A percentile compares a stretch with the other conserved stretches of the same genome.
These are phyloP conservation scores for Archips crataeganus DNA, from an alignment of 2,888 invertebrate species.

Conservation along the genomic window DNA sequence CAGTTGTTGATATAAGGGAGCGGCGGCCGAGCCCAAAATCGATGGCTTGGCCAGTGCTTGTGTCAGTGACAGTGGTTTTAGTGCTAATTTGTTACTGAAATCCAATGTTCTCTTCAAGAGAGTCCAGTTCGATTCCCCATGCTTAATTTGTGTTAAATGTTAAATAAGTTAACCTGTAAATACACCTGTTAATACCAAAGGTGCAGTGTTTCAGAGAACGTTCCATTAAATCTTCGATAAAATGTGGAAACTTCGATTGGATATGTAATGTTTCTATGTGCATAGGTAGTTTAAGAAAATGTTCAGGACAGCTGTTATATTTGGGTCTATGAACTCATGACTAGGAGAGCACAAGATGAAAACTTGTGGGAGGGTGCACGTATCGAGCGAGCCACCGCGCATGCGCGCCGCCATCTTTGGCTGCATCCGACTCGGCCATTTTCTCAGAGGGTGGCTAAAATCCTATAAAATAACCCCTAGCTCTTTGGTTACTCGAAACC, in stretches of 20 bases:
- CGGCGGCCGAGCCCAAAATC: constrained; percentile 44
- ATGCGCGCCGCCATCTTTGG: constrained; percentile 77
- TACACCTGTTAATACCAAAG: constrained; percentile 1
- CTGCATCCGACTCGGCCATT: constrained; percentile 77
- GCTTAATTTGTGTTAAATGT: constrained; percentile 5
- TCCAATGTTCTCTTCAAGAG: constrained; percentile 17
- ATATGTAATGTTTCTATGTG: background rate
- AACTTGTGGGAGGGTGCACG: constrained; percentile 72
- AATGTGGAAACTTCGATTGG: background rate
- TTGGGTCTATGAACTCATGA: constrained; percentile 24
- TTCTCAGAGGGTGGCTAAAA: constrained; percentile 67
- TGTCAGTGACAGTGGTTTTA: constrained; percentile 44
- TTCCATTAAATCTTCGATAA: background rate
- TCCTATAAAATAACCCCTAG: constrained; percentile 47
- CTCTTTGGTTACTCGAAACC: constrained; percentile 32
- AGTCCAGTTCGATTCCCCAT: background rate
- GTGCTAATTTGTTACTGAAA: constrained; percentile 18
- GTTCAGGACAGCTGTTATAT: background rate
- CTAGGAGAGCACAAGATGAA: constrained; percentile 51
- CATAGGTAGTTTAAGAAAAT: background rate
- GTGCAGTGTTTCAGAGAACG: background rate
- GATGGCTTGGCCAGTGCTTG: constrained; percentile 40
- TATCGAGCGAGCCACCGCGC: constrained; percentile 80
- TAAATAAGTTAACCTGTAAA: background rate
- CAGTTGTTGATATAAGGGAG: constrained; percentile 44